phyloP scores from a whole-genome alignment of 2,113 vertebrate genomes.

The Eretmochelys imbricata region DNA sequence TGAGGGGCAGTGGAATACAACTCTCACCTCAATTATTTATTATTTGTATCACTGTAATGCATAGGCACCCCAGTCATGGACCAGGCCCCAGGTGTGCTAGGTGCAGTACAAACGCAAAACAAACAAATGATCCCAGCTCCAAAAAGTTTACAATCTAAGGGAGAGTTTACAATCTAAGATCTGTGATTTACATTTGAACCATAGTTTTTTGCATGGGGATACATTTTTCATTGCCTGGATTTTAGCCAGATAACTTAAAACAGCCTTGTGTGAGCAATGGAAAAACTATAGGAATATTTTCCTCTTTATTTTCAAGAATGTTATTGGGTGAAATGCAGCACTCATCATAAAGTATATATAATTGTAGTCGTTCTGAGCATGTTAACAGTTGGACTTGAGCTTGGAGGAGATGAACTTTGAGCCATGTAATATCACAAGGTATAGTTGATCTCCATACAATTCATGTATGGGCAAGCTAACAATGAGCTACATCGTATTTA shows the following conservation, averaged over 20 bases:
- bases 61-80: not conserved
- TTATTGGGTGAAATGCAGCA: not conserved
- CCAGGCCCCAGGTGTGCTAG: not conserved
- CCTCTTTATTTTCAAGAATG: not conserved
- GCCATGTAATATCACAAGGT: not conserved
- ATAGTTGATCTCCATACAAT: not conserved
- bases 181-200: not conserved
- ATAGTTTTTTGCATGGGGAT: not conserved
- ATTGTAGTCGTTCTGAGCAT: not conserved
- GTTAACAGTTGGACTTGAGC: not conserved
- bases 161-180: not conserved
- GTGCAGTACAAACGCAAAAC: not conserved
- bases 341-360: not conserved
- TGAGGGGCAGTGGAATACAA: not conserved
- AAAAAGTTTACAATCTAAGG: not conserved
- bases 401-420: not conserved
- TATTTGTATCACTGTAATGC: not conserved
- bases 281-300: not conserved
- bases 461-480: not conserved
- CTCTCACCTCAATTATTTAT: not conserved
- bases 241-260: not conserved
- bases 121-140: not conserved
- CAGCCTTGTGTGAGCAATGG: not conserved
- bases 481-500: not conserved
- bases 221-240: not conserved